These are phyloP conservation scores for Pinna nobilis DNA, from an alignment of 1,140 invertebrate genomes.

Conservation along the genomic window DNA sequence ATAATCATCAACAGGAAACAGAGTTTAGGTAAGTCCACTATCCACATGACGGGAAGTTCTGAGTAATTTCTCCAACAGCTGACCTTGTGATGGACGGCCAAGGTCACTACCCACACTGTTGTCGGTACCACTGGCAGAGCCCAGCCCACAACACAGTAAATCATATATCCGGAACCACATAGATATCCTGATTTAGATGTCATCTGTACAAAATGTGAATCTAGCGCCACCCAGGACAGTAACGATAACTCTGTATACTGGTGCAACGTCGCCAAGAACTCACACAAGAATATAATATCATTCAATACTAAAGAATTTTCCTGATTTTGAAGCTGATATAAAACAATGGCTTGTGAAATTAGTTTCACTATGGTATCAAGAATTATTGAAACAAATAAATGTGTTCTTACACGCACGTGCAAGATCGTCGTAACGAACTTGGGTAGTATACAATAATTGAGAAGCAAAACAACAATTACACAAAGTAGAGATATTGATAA, in stretches of 20 bases:
- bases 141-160: conserved; percentile 32
- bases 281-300: conserved; percentile 8
- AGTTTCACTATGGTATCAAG: conserved; percentile 32
- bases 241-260: conserved; percentile 27
- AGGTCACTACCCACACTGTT: conserved; percentile 26
- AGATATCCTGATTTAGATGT: conserved; percentile 27
- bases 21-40: conserved; percentile 31
- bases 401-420: conserved; percentile 30
- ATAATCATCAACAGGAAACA: conserved; percentile 3
- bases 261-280: conserved; percentile 22
- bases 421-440: conserved; percentile 34
- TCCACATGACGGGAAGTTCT: conserved; percentile 29
- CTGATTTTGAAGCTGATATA: conserved; percentile 6
- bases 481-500: conserved; percentile 13
- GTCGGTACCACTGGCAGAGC: conserved; percentile 31
- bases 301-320: not conserved
- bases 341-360: conserved; percentile 10
- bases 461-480: conserved; percentile 22
- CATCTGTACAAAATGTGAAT: conserved; percentile 36
- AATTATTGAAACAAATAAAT: conserved; percentile 17
- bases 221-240: conserved; percentile 31
- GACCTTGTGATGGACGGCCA: conserved; percentile 28
- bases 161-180: conserved; percentile 27
- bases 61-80: conserved; percentile 33
- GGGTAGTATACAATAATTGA: conserved; percentile 33